These are phyloP conservation scores for Fundulus diaphanus DNA, from an alignment of 2,797 vertebrate genomes.

Conservation along the genomic window DNA sequence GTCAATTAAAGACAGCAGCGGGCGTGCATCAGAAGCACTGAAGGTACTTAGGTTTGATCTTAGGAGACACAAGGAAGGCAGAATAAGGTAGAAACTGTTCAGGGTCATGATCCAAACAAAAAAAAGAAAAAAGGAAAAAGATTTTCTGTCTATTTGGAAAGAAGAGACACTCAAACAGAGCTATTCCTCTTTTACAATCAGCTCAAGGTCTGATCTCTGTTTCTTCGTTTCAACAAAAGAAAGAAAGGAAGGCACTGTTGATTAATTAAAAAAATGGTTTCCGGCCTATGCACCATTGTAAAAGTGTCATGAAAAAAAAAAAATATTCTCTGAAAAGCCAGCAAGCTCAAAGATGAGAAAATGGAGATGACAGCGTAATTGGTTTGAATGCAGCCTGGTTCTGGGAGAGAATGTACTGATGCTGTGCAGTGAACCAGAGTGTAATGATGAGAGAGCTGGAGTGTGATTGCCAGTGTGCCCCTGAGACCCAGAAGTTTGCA, in stretches of 20 bases:
- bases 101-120: constrained; percentile 13
- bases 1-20: constrained; percentile 35
- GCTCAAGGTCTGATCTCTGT: constrained; percentile 48
- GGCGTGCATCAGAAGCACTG: constrained; percentile 2
- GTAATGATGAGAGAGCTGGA: constrained; percentile 68
- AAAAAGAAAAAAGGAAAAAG: no score
- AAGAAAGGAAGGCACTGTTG: constrained; percentile 36
- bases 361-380: constrained; percentile 73
- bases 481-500: constrained; percentile 60
- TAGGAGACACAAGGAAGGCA: constrained; percentile 22
- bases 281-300: constrained; percentile 61
- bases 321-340: constrained; percentile 67
- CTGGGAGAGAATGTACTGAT: constrained; percentile 54
- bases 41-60: constrained; percentile 35
- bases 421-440: constrained; percentile 56
- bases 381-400: constrained; percentile 67
- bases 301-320: constrained; percentile 69
- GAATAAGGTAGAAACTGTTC: constrained; percentile 17
- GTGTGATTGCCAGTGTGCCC: constrained; percentile 61
- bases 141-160: constrained; percentile 26
- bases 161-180: constrained; percentile 38
- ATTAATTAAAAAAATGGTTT: constrained; percentile 70
- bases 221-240: constrained; percentile 40
- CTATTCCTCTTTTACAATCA: constrained; percentile 60
- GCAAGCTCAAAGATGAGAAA: constrained; percentile 65